Base-by-base conservation (phyloP, 2,113 vertebrate genomes). In the Strigops habroptila region DNA sequence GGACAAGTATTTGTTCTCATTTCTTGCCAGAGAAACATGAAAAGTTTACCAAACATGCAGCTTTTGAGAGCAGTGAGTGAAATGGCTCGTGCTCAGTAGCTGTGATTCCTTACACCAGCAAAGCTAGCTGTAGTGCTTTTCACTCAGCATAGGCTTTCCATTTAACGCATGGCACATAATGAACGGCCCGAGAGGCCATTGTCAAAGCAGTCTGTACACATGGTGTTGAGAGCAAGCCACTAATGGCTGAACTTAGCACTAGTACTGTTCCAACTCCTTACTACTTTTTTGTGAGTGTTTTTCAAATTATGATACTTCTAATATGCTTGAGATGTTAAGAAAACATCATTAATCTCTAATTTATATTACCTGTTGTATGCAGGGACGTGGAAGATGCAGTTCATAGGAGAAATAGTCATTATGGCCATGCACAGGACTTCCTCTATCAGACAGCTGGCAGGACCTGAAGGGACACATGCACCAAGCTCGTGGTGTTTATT, bases 401-500 rank as follows among this genome's bases (percentile, higher is more conserved):
- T 97, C 98, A 98, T 97, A 98, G 98, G 97, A 98, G 98, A 97
- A 99, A 99, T 60, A 98, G 98, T 97, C 99, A 98, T 96, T 98
- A 98, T 95, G 98, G 98, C 44, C 76, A 14, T 27, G 74, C 94
- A 82, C 88, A 98, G 98, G 98, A 37, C 98, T 99, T 95, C 98
- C 98, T 76, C 98, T 98, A 3, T 98, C 98, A 78, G 99, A 98
- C 85, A 99, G 98, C 96, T 99, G 99, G 99, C 99, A 99, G 97
- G 99, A 99, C 97, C 98, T 99, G 95, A 99, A 99, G 95, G 98
- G 99, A 97, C 98, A 98, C 59, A 98, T 97, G 98, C 97, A 98
- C 49, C 98, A 98, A 95, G 98, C 98, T 41, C 98, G 98, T 71
- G 98, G 98, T 31, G 98, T 98, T 93, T 99, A 98, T 94, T 99